Conservation (phyloP, 2,113 vertebrate species). For the Eulacestoma nigropectus region DNA sequence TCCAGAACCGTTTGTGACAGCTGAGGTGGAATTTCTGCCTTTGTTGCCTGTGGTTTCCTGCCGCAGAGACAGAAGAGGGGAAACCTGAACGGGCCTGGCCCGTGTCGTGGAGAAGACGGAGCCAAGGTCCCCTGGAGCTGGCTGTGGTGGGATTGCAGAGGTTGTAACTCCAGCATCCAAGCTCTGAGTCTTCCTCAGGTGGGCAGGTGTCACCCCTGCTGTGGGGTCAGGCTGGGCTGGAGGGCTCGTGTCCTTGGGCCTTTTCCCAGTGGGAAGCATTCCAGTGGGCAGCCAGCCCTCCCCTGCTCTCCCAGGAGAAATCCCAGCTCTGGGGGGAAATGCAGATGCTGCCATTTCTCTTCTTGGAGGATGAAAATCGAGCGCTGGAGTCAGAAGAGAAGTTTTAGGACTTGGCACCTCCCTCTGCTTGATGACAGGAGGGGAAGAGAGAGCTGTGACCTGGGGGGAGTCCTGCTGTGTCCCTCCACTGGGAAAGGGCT, state of each 20-base stretch:
- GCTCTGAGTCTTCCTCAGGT: not conserved
- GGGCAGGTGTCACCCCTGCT: not conserved
- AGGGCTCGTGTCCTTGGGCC: not conserved
- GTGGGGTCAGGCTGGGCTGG: not conserved
- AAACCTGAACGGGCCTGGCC: fast-evolving
- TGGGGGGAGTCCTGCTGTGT: fast-evolving
- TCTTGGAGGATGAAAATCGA: not conserved
- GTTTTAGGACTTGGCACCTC: not conserved
- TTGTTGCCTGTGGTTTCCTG: not conserved
- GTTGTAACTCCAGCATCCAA: not conserved
- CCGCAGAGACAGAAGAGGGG: not conserved
- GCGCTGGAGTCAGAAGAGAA: not conserved
- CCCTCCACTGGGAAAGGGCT: not conserved
- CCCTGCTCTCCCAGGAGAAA: not conserved
- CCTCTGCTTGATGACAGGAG: not conserved
- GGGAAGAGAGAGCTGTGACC: not conserved
- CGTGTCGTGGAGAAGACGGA: not conserved
- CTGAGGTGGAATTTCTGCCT: not conserved
- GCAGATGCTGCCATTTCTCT: not conserved
- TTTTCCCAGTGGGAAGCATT: fast-evolving
- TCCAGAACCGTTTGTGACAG: not conserved
- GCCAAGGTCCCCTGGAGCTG: not conserved
- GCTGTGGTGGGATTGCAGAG: not conserved
- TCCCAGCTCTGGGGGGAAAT: fast-evolving
- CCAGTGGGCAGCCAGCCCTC: not conserved